Percentiles rank a stretch among this genome's conserved stretches.
Evolutionary conservation across 2,888 invertebrate genomes (phyloP).

Genomic region (Congeria kusceri): DNA sequence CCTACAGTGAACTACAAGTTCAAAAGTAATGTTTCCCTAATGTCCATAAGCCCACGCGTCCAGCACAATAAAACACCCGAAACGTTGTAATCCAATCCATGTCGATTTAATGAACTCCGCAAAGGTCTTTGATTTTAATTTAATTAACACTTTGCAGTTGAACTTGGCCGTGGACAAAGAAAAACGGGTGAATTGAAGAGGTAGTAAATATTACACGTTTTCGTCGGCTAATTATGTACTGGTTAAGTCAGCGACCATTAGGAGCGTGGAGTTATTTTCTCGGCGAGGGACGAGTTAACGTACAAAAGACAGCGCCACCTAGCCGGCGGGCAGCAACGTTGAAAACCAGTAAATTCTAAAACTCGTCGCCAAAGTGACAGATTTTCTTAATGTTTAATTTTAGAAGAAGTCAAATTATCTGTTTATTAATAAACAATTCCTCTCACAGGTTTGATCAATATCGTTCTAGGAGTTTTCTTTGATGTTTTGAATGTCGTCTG

Average conservation of each 20-base stretch:
- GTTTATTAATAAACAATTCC: constrained; percentile 18
- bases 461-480: constrained; percentile 29
- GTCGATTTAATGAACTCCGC: constrained; percentile 4
- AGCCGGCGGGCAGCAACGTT: too few relatives aligned
- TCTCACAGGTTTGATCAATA: constrained; percentile 29
- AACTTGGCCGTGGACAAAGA: constrained; percentile 32
- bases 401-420: neutral
- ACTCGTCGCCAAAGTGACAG: too few relatives aligned
- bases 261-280: too few relatives aligned
- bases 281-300: too few relatives aligned
- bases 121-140: constrained; percentile 33
- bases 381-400: neutral
- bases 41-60: neutral
- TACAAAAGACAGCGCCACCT: too few relatives aligned
- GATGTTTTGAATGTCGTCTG: constrained; percentile 39
- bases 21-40: too few relatives aligned
- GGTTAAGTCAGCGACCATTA: constrained; percentile 1
- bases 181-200: constrained; percentile 2
- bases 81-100: constrained; percentile 5
- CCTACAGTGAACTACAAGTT: too few relatives aligned
- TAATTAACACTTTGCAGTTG: constrained; percentile 35
- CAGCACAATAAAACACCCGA: neutral
- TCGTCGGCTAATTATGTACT: constrained; percentile 23
- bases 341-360: too few relatives aligned
- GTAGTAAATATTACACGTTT: constrained; percentile 33